Percentiles rank a stretch among this genome's conserved stretches.
Evolutionary conservation across 2,888 invertebrate genomes (phyloP).

Genomic region (Syrista parreyssii): DNA sequence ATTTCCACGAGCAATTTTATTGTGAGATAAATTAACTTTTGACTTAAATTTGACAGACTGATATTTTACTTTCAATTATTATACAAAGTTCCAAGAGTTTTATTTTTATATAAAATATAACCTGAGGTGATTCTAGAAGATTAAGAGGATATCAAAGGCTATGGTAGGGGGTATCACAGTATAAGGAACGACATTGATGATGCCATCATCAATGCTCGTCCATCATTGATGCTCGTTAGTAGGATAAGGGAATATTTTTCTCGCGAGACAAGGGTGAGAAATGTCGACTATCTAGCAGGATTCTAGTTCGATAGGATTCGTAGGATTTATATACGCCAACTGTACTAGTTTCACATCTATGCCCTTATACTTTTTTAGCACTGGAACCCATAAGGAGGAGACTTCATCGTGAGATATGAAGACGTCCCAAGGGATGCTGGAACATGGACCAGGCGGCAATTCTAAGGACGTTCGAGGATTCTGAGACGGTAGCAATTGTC

Average conservation of each 20-base stretch:
- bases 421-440: neutral
- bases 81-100: neutral
- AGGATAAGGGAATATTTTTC: neutral
- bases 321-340: neutral
- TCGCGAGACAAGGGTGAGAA: neutral
- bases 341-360: neutral
- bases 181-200: neutral
- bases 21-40: neutral
- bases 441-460: neutral
- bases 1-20: neutral
- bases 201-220: neutral
- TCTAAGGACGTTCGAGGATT: neutral
- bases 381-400: neutral
- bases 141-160: neutral
- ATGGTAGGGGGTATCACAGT: neutral
- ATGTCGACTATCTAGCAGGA: neutral
- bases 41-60: neutral
- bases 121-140: neutral
- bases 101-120: neutral
- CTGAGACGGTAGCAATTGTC: neutral
- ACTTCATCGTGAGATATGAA: neutral
- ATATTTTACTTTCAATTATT: neutral
- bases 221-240: neutral
- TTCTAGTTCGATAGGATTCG: neutral
- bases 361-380: neutral